Base-by-base conservation (phyloP, 1,140 invertebrate species). In the Mylabris phalerata region DNA sequence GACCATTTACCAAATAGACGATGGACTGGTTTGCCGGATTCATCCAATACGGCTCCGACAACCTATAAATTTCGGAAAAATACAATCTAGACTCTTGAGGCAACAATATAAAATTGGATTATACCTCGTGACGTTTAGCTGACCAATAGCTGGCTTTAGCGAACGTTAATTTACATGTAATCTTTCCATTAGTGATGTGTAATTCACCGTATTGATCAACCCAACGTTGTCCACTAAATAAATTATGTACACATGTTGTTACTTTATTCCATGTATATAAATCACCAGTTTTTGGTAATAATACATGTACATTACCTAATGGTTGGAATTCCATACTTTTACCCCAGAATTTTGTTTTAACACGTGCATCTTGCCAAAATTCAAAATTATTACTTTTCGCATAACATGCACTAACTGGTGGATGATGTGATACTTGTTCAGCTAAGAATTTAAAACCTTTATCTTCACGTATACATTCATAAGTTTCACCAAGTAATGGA, bases 291-390 rank as follows among this genome's bases (percentile, higher is more conserved):
- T 75, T 74, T 3, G 73, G 62, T 43, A 83, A 67, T 13, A 75
- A 66, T 6, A 83, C 74, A 56, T 82, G 79, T 1, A 83, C 80
- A 3, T 68, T 58, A 7, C 89, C 89, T 39, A 87, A 81, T 0
- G 91, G 90, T 69, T 91, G 87, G 71, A 93, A 88, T 76, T 93
- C 90, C 80, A 94, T 90, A 32, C 89, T 92, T 76, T 92, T 93
- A 55, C 90, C 90, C 90, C 90, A 93, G 77, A 94, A 94, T 74
- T 90, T 91, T 25, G 90, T 88, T 75, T 90, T 91, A 60, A 92
- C 89, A 61, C 87, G 77, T 2, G 85, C 82, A 69, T 89, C 86
- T 80, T 92, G 89, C 84, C 86, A 89, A 73, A 91, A 89, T 3
- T 79, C 79, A 76, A 89, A 93, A 67, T 84, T 85, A 58, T 79